Evolutionary conservation across 53 echinoderm and acorn worm genomes (phyloP), one percentile per base, ranked within the genome.

Genomic region (Holothuria leucospilota): DNA sequence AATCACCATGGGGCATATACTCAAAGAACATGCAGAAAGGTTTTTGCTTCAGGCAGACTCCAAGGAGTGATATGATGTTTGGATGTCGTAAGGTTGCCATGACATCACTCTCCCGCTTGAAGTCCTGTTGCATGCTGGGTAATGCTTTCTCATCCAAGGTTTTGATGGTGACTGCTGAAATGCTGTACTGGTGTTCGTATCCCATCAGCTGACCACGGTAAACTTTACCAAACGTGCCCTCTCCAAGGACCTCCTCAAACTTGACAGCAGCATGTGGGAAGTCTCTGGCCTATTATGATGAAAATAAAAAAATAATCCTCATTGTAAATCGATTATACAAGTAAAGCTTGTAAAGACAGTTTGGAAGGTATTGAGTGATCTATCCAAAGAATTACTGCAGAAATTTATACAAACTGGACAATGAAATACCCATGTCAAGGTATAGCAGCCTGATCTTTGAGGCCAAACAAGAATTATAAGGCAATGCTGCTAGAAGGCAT

Each of bases 11-110:
- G 0, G 95, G 93, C 90, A 98, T 85, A 82, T 86, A 98, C 89
- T 98, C 98, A 89, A 98, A 98, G 58, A 98, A 78, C 95, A 94
- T 98, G 64, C 95, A 98, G 59, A 90, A 85, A 34, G 98, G 98
- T 59, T 90, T 89, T 63, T 89, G 88, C 69, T 88, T 88, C 84
- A 91, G 84, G 75, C 91, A 95, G 28, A 93, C 93, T 12, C 95
- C 98, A 13, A 98, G 88, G 66, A 98, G 81, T 18, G 95, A 91
- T 81, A 98, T 95, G 63, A 98, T 95, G 79, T 97, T 95, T 21
- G 97, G 97, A 53, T 98, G 95, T 51, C 86, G 84, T 3, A 95
- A 78, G 23, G 95, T 90, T 1, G 93, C 93, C 97, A 97, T 97
- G 51, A 97, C 93, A 25, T 94, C 93, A 29, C 93, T 93, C 77